phyloP scores from a whole-genome alignment of 2,797 vertebrate species.

The Lates japonicus region DNA sequence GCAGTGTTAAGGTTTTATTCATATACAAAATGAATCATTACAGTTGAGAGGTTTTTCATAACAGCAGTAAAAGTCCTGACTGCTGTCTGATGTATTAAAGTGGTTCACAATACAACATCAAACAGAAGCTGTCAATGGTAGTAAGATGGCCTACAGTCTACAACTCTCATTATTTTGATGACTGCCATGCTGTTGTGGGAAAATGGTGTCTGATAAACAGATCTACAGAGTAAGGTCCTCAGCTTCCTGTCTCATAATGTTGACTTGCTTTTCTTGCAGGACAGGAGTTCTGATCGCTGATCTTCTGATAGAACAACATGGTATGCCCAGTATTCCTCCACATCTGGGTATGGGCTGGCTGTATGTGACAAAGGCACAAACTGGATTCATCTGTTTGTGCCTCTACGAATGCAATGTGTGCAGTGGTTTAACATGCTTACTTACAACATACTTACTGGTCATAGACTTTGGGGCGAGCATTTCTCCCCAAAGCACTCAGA shows the following conservation, averaged over 20 bases:
- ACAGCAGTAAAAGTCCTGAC: neutral
- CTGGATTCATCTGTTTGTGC: neutral
- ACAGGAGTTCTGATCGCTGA: slow-evolving; percentile 98
- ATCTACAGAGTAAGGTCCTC: slow-evolving; percentile 97
- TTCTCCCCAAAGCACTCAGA: slow-evolving; percentile 99
- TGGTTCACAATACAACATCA: neutral
- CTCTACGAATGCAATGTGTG: neutral
- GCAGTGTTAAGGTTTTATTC: neutral
- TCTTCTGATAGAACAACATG: slow-evolving; percentile 99
- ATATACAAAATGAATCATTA: neutral
- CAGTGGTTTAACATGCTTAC: neutral
- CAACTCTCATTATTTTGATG: neutral
- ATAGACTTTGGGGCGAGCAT: slow-evolving; percentile 97
- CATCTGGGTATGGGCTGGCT: slow-evolving; percentile 98
- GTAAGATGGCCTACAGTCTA: neutral
- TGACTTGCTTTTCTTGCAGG: slow-evolving; percentile 97
- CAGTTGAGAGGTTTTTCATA: no score
- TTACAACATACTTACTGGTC: slow-evolving; percentile 89
- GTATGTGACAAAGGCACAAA: slow-evolving; percentile 36
- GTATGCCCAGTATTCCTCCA: slow-evolving; percentile 97
- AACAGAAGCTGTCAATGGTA: neutral
- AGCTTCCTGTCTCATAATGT: slow-evolving; percentile 96
- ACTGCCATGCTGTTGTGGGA: neutral
- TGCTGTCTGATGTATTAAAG: neutral
- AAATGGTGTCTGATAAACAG: neutral